Base-by-base conservation (phyloP, 2,113 vertebrate genomes). In the Ailurus styani region DNA sequence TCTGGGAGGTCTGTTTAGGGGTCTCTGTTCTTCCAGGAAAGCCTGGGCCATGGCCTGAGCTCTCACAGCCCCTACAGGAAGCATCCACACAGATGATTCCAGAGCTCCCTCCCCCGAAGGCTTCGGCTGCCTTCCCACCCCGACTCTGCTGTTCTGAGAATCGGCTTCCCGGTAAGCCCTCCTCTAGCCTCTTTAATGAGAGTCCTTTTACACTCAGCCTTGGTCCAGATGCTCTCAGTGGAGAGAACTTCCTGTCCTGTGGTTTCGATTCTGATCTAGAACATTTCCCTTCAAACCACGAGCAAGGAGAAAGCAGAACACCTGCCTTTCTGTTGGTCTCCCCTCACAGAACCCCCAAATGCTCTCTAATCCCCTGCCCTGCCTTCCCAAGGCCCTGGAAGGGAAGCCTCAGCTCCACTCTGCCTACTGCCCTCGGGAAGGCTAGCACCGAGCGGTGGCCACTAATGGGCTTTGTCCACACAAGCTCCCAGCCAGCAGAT, bases 401-500 rank as follows among this genome's bases (percentile, higher is more conserved):
- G 79, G 95, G 86, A 95, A 95, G 73, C 4, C 34, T 82, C 9
- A 0, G 66, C 81, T 72, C 47, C 45, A 50, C 47, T 93, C 95
- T 29, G 89, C 93, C 90, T 93, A 23, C 89, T 98, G 87, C 94
- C 98, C n/a, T n/a, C n/a, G n/a, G n/a, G n/a, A 98, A 96, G 98
- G 70, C 98, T 98, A 97, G 98, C 97, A 88, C 85, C 0, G 4
- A 93, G 95, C 84, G 62, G 27, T 85, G 93, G 95, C 90, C 73
- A 54, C 98, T 98, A 98, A 98, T 98, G 98, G 87, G 90, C 94
- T 97, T 98, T 97, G 77, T 90, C 96, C 79, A 62, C 83, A 90
- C 96, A 97, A 90, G 81, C 47, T 96, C 95, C 97, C 52, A 95
- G 98, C 97, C 90, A 77, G 95, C 98, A 98, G 98, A 98, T 96